These are phyloP conservation scores for Poecilia latipinna DNA, from an alignment of 2,113 vertebrate species.

Conservation along the genomic window DNA sequence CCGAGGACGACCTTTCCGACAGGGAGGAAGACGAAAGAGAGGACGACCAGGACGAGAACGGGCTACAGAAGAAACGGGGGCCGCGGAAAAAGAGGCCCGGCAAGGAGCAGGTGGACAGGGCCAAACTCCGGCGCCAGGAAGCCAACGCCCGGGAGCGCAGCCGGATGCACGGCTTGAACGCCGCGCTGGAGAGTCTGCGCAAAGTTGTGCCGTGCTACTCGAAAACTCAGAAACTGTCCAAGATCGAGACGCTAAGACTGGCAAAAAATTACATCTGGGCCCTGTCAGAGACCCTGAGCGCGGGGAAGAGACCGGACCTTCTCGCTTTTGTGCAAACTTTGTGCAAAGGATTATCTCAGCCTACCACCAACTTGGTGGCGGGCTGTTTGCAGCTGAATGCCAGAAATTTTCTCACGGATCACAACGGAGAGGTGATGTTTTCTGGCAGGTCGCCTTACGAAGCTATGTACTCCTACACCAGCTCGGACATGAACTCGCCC, in stretches of 20 bases:
- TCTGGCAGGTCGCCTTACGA: constrained; percentile 89
- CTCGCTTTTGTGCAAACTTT: constrained; percentile 97
- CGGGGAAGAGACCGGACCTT: constrained; percentile 95
- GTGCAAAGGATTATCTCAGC: constrained; percentile 98
- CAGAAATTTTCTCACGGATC: constrained; percentile 94
- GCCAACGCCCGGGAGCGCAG: constrained; percentile 95
- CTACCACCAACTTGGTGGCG: constrained; percentile 98
- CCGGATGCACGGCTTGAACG: constrained; percentile 96
- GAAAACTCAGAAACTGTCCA: constrained; percentile 98
- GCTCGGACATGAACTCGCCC: constrained; percentile 89
- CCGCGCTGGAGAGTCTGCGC: constrained; percentile 94
- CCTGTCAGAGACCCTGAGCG: constrained; percentile 95
- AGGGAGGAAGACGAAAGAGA: constrained; percentile 89
- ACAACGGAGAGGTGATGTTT: constrained; percentile 89
- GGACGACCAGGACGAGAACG: constrained; percentile 89
- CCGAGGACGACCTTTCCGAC: constrained; percentile 88
- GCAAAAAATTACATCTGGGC: constrained; percentile 99
- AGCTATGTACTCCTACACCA: constrained; percentile 90
- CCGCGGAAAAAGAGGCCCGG: constrained; percentile 91
- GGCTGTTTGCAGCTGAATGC: constrained; percentile 99
- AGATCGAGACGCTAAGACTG: constrained; percentile 97
- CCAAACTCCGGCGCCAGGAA: constrained; percentile 92
- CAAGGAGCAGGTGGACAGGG: constrained; percentile 87
- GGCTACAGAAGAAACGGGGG: constrained; percentile 87
- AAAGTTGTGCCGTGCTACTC: constrained; percentile 99